Conservation (phyloP, 1,140 invertebrate species). For the Halyomorpha halys region DNA sequence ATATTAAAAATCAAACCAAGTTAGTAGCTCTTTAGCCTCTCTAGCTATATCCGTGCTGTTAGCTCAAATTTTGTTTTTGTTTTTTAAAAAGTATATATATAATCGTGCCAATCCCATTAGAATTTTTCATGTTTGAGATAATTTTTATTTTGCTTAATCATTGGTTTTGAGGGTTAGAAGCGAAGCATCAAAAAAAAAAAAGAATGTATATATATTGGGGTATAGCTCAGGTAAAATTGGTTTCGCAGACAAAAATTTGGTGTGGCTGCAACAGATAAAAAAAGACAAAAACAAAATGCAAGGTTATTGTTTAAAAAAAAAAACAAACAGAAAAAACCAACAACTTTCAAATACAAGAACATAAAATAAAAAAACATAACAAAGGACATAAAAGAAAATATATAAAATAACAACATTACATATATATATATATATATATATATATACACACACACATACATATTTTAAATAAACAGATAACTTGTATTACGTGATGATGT, state of each 20-base stretch:
- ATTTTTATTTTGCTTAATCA: not conserved
- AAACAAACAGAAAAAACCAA: constrained; percentile 17
- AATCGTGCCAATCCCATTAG: no score
- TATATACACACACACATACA: no score
- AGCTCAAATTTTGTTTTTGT: not conserved
- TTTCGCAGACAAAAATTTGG: not conserved
- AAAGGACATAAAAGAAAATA: not conserved
- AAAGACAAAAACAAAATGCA: constrained; percentile 14
- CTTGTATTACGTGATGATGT: no score
- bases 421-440: no score
- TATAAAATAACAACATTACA: not conserved
- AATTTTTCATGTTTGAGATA: no score
- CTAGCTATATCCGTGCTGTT: constrained; percentile 12
- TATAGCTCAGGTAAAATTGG: not conserved
- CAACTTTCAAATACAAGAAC: constrained; percentile 8
- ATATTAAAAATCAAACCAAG: constrained; percentile 4
- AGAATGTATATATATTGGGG: not conserved
- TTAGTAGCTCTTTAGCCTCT: constrained; percentile 11
- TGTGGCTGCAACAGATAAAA: not conserved
- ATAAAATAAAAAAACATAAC: constrained; percentile 17
- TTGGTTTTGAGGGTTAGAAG: constrained; percentile 6
- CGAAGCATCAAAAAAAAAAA: not conserved
- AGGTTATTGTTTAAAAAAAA: constrained; percentile 11
- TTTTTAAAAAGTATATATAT: no score
- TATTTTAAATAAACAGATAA: no score